Percentiles rank a stretch among this genome's conserved stretches.
phyloP scores from a whole-genome alignment of 2,888 invertebrate genomes.

The Himalopsyche kuldschensis region DNA sequence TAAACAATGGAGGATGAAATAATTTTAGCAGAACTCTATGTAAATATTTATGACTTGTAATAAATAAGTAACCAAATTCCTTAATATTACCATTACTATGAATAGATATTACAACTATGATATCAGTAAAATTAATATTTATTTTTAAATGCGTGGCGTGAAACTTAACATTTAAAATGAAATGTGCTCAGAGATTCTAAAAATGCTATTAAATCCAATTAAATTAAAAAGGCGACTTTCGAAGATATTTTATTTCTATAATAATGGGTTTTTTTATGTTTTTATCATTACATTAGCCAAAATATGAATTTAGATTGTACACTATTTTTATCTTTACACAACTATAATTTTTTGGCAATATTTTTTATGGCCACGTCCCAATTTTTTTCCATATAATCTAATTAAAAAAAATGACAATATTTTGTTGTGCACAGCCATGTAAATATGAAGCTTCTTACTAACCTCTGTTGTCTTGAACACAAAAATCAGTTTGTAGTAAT shows the following conservation, averaged over 20 bases:
- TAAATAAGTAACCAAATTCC: neutral
- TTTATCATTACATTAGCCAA: neutral
- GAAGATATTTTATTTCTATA: neutral
- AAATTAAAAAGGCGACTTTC: neutral
- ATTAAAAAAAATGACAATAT: neutral
- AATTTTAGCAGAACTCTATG: neutral
- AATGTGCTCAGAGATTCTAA: neutral
- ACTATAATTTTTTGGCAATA: neutral
- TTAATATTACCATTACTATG: neutral
- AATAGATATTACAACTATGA: neutral
- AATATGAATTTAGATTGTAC: neutral
- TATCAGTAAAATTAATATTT: neutral
- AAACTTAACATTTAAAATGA: neutral
- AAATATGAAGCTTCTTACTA: neutral
- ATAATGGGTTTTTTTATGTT: neutral
- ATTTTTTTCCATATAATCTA: neutral
- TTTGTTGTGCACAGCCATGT: neutral
- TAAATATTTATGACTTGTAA: neutral
- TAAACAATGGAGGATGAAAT: neutral
- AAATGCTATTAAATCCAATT: neutral
- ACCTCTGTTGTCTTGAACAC: too few relatives aligned
- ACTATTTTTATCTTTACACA: neutral
- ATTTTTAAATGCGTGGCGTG: neutral
- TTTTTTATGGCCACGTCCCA: neutral
- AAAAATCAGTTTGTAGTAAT: too few relatives aligned